Base-by-base conservation (phyloP, 1,140 invertebrate species). In the Luehdorfia chinensis region DNA sequence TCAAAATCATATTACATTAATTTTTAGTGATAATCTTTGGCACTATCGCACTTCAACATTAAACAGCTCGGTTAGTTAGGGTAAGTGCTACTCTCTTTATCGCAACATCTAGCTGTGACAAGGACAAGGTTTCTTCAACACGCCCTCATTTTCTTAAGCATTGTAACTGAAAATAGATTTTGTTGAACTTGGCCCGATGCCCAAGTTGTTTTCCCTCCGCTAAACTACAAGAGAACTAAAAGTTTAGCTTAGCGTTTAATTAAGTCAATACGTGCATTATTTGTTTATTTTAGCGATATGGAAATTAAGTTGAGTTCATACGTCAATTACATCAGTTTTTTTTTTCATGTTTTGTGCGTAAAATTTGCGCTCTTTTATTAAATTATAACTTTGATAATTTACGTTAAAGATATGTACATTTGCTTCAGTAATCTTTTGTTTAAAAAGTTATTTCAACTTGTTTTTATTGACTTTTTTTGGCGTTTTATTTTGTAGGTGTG, bases 81-180 rank as follows among this genome's bases (percentile, higher is more conserved):
- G 39, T 14, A n/a, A 43, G 39, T 43, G 39, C 39, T 43, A 43
- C 25, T 43, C 25, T 43, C 39, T 43, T 43, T 43, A 43, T 43
- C 39, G 39, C 39, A 28, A 28, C 39, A 43, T 43, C 39, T 43
- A 28, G 39, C 25, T 43, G 5, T 43, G 23, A 43, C 39, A 43
- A 43, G 39, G 39, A 43, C 39, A 43, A 43, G 39, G 39, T 43
- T 43, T 43, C 39, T 43, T 43, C 39, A 43, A 28, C 25, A 13
- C 39, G 39, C 12, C 39, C 39, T 43, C 39, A 28, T 43, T 43
- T 43, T 25, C 39, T n/a, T 43, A 43, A 43, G 39, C 39, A 43
- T 43, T 43, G 39, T 43, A 43, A 43, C 39, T 43, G 39, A 43
- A 43, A 43, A 43, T 43, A 43, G 39, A 43, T 43, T 43, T 43